Evolutionary conservation across 2,888 invertebrate species (phyloP).

Genomic region (Plemyria rubiginata): DNA sequence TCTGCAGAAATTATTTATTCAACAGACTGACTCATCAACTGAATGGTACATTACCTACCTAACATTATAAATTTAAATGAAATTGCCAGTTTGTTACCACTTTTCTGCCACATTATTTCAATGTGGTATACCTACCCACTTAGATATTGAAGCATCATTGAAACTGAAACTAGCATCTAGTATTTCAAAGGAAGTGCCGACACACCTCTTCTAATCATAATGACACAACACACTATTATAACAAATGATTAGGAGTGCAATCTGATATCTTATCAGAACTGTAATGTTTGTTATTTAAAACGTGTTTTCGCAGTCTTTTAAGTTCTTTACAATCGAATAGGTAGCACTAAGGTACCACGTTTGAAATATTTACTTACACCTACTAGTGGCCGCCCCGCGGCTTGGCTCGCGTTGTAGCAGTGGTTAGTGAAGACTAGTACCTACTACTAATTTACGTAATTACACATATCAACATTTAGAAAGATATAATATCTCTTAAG

Average conservation of each 20-base stretch:
- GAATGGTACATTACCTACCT: background rate
- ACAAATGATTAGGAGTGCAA: conserved; percentile 2
- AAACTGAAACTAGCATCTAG: background rate
- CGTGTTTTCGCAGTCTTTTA: background rate
- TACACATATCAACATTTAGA: too few species aligned
- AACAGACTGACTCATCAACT: background rate
- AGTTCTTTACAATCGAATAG: background rate
- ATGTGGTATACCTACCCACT: too few species aligned
- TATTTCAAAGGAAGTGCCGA: conserved; percentile 1
- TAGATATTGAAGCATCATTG: conserved; percentile 5
- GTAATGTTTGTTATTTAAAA: background rate
- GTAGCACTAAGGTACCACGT: too few species aligned
- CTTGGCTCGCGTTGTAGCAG: too few species aligned
- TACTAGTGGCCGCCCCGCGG: too few species aligned
- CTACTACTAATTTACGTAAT: too few species aligned
- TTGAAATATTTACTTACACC: too few species aligned
- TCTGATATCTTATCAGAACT: conserved; percentile 9
- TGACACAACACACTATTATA: conserved; percentile 4
- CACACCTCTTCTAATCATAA: conserved; percentile 8
- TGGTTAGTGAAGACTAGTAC: too few species aligned
- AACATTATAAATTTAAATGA: too few species aligned
- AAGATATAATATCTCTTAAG: too few species aligned
- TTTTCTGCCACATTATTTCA: too few species aligned
- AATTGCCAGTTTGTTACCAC: too few species aligned
- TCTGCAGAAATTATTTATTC: background rate